Conservation (phyloP, 2,888 invertebrate genomes). For the Carcina quercana region DNA sequence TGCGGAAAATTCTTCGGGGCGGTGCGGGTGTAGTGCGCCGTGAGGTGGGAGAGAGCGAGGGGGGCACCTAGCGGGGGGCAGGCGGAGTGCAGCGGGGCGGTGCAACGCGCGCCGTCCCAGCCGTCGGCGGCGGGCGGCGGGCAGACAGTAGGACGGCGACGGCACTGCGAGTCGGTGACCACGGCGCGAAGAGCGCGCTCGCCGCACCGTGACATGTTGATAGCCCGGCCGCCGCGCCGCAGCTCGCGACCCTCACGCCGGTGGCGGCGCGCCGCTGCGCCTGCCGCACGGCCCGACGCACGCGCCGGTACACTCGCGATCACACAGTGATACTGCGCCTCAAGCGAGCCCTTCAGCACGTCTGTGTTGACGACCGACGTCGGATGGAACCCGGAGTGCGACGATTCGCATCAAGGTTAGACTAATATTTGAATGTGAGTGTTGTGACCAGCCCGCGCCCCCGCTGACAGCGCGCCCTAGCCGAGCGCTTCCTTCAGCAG, state of each 20-base stretch:
- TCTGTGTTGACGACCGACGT: slow-evolving; percentile 62
- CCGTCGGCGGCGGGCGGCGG: slow-evolving; percentile 44
- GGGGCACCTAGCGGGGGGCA: slow-evolving; percentile 53
- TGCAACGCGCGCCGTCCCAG: slow-evolving; percentile 68
- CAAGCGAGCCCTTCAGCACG: slow-evolving; percentile 65
- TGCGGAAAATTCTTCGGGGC: slow-evolving; percentile 74
- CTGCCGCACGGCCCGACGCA: slow-evolving; percentile 60
- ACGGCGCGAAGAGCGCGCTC: slow-evolving; percentile 70
- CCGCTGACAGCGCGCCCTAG: slow-evolving; percentile 43
- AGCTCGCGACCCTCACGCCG: slow-evolving; percentile 57
- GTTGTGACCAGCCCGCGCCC: slow-evolving; percentile 56
- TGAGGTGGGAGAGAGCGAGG: slow-evolving; percentile 45
- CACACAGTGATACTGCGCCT: slow-evolving; percentile 48
- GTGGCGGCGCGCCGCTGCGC: slow-evolving; percentile 69
- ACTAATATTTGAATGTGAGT: slow-evolving; percentile 70
- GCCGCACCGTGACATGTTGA: slow-evolving; percentile 63
- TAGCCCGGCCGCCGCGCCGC: slow-evolving; percentile 67
- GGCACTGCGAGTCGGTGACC: slow-evolving; percentile 72
- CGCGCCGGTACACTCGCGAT: slow-evolving; percentile 37
- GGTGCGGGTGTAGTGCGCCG: slow-evolving; percentile 57
- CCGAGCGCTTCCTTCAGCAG: slow-evolving; percentile 50
- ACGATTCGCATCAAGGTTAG: slow-evolving; percentile 74
- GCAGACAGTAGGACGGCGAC: slow-evolving; percentile 74
- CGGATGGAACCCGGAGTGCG: slow-evolving; percentile 73
- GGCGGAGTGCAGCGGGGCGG: slow-evolving; percentile 72